Evolutionary conservation across 2,888 invertebrate species (phyloP).

Genomic region (Eristalinus sepulchralis): DNA sequence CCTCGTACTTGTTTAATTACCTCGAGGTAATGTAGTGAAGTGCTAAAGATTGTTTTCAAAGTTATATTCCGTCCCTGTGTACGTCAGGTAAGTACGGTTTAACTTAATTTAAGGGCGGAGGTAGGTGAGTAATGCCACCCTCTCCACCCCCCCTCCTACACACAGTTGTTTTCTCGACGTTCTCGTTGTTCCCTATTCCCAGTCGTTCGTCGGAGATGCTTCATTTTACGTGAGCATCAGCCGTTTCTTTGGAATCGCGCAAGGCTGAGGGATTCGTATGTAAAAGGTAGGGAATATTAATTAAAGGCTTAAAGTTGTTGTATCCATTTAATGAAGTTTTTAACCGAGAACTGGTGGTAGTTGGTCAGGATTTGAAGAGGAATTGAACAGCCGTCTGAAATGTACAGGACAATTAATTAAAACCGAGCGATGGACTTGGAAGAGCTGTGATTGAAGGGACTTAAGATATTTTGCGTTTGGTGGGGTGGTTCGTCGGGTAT

Average conservation of each 20-base stretch:
- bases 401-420: conserved; percentile 33
- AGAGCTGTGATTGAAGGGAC: background rate
- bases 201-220: background rate
- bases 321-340: conserved; percentile 48
- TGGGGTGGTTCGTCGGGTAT: too few relatives aligned
- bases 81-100: conserved; percentile 51
- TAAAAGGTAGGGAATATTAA: conserved; percentile 60
- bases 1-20: conserved; percentile 48
- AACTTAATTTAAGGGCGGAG: conserved; percentile 42
- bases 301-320: conserved; percentile 50
- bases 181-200: background rate
- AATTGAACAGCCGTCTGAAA: background rate
- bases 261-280: background rate
- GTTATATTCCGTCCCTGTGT: conserved; percentile 49
- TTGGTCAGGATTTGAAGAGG: conserved; percentile 3
- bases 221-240: background rate
- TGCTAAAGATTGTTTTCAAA: conserved; percentile 65
- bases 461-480: background rate
- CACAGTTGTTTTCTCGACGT: background rate
- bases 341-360: conserved; percentile 3
- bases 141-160: background rate
- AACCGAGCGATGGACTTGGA: conserved; percentile 8
- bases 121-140: background rate
- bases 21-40: conserved; percentile 61
- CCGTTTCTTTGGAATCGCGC: background rate